Percentiles rank a stretch among this genome's conserved stretches.
phyloP scores from a whole-genome alignment of 1,140 invertebrate species.

The Brachionus manjavacas region DNA sequence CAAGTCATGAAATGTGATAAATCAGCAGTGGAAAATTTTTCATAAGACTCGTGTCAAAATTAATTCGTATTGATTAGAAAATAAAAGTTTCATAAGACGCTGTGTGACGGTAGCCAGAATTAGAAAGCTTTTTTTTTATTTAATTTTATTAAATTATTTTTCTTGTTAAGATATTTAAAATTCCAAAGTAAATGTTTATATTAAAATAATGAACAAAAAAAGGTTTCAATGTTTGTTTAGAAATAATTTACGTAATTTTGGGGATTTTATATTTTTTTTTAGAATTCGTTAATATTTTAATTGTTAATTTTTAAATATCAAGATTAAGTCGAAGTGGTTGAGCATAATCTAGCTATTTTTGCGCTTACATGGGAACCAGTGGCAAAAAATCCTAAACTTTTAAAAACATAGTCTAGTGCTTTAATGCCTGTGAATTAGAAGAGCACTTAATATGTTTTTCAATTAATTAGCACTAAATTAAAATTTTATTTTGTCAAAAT shows the following conservation, averaged over 20 bases:
- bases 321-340: not conserved
- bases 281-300: not conserved
- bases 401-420: not conserved
- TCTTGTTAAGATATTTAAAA: not conserved
- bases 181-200: constrained; percentile 1
- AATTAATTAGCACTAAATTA: not conserved
- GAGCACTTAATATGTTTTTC: not conserved
- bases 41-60: not conserved
- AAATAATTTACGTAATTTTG: not conserved
- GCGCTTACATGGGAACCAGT: not conserved
- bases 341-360: not conserved
- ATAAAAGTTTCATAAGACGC: not conserved
- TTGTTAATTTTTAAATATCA: not conserved
- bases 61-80: not conserved
- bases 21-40: not conserved
- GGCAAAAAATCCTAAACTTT: not conserved
- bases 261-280: not conserved
- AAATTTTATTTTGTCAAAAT: not conserved
- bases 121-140: not conserved
- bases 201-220: not conserved
- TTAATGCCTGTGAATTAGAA: not conserved
- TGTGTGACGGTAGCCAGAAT: not conserved
- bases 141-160: not conserved
- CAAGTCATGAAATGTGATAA: not conserved
- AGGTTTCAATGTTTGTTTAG: not conserved